phyloP scores from a whole-genome alignment of 2,888 invertebrate species.

The Villa cingulata region DNA sequence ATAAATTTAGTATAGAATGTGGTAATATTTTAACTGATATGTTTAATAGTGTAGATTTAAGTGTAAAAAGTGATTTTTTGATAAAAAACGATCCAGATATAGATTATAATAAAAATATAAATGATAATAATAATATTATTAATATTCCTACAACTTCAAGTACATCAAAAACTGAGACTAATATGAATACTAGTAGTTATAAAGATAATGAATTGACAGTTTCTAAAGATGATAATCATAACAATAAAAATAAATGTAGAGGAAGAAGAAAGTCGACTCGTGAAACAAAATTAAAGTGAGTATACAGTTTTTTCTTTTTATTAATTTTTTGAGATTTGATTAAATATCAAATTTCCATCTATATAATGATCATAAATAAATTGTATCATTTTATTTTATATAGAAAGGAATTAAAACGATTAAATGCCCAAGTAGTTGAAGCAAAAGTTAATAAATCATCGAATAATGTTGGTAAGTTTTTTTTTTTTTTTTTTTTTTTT shows the following conservation, averaged over 20 bases:
- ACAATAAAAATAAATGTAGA: constrained; percentile 13
- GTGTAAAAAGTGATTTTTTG: constrained; percentile 42
- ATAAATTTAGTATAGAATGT: constrained; percentile 24
- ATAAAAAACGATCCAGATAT: constrained; percentile 31
- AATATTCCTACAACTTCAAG: not conserved
- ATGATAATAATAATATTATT: constrained; percentile 15
- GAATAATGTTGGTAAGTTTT: not conserved
- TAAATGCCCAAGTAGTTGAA: constrained; percentile 53
- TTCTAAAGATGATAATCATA: constrained; percentile 19
- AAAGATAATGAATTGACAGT: not conserved
- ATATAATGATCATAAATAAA: too few relatives aligned
- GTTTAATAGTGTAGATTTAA: constrained; percentile 46
- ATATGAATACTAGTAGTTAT: too few relatives aligned
- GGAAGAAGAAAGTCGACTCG: not conserved
- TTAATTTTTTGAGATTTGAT: too few relatives aligned
- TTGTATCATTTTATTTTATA: constrained; percentile 6
- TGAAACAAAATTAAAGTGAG: not conserved
- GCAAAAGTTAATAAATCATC: constrained; percentile 18
- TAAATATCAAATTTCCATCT: too few relatives aligned
- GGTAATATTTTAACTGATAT: constrained; percentile 40
- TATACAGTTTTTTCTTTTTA: too few relatives aligned
- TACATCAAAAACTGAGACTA: too few relatives aligned
- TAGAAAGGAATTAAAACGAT: constrained; percentile 42
- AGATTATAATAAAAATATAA: constrained; percentile 15
- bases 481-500: not conserved